Evolutionary conservation across 1,140 invertebrate species (phyloP), one percentile per base, ranked within the genome.

Genomic region (Drosophila takahashii): DNA sequence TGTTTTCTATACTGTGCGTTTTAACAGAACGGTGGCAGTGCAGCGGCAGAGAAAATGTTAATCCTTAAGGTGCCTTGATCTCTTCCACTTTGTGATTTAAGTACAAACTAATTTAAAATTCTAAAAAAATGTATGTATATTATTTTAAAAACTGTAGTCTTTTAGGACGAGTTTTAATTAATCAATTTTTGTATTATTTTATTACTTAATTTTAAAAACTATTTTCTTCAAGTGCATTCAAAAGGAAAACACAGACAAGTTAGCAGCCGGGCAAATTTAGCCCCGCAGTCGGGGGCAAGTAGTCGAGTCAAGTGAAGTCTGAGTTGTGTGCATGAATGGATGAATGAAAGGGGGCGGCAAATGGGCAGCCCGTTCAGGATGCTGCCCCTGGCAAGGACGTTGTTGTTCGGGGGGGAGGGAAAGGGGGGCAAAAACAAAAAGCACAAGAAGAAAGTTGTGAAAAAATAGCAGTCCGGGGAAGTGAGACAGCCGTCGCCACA

Each of bases 271-370:
- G 52, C 59, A 42, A 61, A 72, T 69, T 66, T 45, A 48, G 73
- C 48, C 45, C 65, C 59, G 36, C 10, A 26, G 36, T 26, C 32
- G 44, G 44, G 41, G 59, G 60, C 36, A 65, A 51, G 64, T 9
- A 75, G 60, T 52, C 57, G 41, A 57, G 61, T 62, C 58, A 59
- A 60, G 27, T 64, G 77, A 39, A 62, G 67, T 48, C 56, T 66
- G 77, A 71, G 59, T 80, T 64, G 79, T 51, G 67, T 84, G 64
- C 27, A 60, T 74, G 81, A 77, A 77, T 85, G 65, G 58, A 60
- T 66, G 60, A 77, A 56, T 37, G 53, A 76, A 76, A 58, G 45
- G 45, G 45, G 56, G 41, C 41, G 39, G 61, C 54, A 62, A 85
- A 77, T 67, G 65, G 61, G 27, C 70, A 60, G 64, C 50, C 37